These are phyloP conservation scores for Hypotaenidia philippensis DNA, from an alignment of 2,797 vertebrate genomes.

Conservation along the genomic window DNA sequence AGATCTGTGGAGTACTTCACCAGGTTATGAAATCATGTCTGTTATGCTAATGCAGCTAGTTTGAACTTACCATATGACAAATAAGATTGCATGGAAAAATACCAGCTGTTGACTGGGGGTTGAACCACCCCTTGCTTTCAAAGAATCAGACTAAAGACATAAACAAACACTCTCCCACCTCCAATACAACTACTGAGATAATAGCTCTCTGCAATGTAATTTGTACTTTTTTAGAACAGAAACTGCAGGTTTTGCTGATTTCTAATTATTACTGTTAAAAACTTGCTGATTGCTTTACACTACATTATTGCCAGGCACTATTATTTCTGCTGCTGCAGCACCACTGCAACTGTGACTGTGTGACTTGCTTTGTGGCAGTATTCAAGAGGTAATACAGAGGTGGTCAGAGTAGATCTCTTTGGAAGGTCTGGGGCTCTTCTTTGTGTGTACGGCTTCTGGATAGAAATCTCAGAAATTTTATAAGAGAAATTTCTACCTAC, in stretches of 20 bases:
- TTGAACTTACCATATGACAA: background rate
- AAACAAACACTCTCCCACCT: background rate
- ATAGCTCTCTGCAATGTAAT: background rate
- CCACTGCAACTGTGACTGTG: background rate
- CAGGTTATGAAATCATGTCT: background rate
- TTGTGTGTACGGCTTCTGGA: background rate
- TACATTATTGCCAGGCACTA: background rate
- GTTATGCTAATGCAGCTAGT: background rate
- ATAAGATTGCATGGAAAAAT: background rate
- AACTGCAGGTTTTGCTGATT: background rate
- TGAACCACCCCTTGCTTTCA: background rate
- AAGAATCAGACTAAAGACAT: background rate
- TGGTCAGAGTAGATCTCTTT: background rate
- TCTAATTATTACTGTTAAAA: background rate
- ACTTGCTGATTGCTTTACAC: background rate
- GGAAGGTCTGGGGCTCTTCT: rapidly evolving
- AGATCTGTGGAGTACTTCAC: background rate
- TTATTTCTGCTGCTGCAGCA: background rate
- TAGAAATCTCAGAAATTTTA: background rate
- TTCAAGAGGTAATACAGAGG: background rate
- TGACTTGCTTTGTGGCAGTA: background rate
- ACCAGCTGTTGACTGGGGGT: background rate
- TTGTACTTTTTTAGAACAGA: background rate
- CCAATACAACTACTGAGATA: background rate
- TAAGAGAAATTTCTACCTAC: background rate